A percentile compares a stretch with the other conserved stretches of the same genome.
These are phyloP conservation scores for Leptobrachium ailaonicum DNA, from an alignment of 2,113 vertebrate genomes.

Conservation along the genomic window DNA sequence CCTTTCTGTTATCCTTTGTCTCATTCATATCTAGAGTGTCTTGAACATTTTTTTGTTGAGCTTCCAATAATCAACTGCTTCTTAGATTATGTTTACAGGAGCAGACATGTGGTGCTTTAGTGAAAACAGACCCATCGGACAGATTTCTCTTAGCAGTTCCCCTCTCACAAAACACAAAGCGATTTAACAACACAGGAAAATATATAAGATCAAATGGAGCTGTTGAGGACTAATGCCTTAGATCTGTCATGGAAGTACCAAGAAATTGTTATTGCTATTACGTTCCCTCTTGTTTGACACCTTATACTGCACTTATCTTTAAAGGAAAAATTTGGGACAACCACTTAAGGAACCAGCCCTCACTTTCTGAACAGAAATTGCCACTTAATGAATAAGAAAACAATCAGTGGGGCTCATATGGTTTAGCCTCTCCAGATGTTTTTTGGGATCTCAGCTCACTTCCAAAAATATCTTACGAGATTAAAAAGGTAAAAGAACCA, in stretches of 20 bases:
- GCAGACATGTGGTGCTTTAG: slow-evolving; percentile 27
- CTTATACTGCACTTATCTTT: background rate
- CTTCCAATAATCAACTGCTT: slow-evolving; percentile 27
- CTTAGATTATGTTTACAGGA: slow-evolving; percentile 22
- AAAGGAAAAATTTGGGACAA: background rate
- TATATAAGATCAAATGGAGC: background rate
- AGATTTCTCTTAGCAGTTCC: background rate
- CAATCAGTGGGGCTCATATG: background rate
- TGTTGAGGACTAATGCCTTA: background rate
- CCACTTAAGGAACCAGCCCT: background rate
- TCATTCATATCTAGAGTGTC: slow-evolving; percentile 28
- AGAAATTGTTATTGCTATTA: background rate
- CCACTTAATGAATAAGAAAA: background rate
- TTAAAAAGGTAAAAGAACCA: background rate
- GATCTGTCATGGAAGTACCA: background rate
- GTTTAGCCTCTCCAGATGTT: background rate
- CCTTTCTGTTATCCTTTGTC: slow-evolving; percentile 30
- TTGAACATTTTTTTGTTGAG: background rate
- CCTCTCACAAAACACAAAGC: slow-evolving; percentile 4
- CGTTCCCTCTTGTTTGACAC: background rate
- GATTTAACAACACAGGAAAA: background rate
- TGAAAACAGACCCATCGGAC: slow-evolving; percentile 22
- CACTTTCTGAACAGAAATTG: background rate
- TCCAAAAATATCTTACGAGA: background rate
- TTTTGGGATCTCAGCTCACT: background rate